A percentile compares a stretch with the other conserved stretches of the same genome.
Evolutionary conservation across 2,888 invertebrate species (phyloP).

Genomic region (Drosophila melanocephala): DNA sequence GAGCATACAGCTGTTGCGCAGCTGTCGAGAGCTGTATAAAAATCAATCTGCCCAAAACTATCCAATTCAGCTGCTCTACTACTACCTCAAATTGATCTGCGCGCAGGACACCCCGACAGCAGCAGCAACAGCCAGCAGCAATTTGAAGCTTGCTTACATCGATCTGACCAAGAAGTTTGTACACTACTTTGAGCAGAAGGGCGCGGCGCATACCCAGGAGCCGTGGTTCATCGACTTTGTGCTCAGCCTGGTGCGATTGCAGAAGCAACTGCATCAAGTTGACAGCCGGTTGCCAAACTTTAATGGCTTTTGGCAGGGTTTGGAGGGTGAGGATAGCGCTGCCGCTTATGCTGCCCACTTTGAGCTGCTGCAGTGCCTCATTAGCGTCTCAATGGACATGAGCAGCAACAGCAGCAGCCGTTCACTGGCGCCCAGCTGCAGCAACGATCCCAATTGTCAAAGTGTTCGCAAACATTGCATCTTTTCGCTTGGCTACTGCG

Average conservation of each 20-base stretch:
- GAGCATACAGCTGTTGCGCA: slow-evolving; percentile 62
- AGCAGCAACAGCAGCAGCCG: slow-evolving; percentile 45
- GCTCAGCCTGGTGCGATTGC: slow-evolving; percentile 57
- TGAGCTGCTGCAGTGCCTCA: slow-evolving; percentile 65
- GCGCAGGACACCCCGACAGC: slow-evolving; percentile 27
- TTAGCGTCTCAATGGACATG: slow-evolving; percentile 62
- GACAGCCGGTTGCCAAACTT: slow-evolving; percentile 42
- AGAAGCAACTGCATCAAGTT: slow-evolving; percentile 57
- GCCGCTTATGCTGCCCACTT: slow-evolving; percentile 63
- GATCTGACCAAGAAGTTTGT: slow-evolving; percentile 70
- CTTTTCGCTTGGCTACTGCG: slow-evolving; percentile 59
- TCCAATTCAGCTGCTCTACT: slow-evolving; percentile 72
- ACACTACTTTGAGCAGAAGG: slow-evolving; percentile 62
- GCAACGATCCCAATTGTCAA: slow-evolving; percentile 54
- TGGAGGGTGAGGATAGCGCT: slow-evolving; percentile 44
- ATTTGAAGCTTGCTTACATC: slow-evolving; percentile 61
- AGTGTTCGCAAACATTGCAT: slow-evolving; percentile 79
- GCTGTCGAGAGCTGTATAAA: slow-evolving; percentile 68
- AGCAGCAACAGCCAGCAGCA: slow-evolving; percentile 17
- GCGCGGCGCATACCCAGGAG: slow-evolving; percentile 37
- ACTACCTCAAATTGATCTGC: slow-evolving; percentile 73
- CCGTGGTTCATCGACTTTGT: slow-evolving; percentile 78
- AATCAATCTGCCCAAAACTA: slow-evolving; percentile 54
- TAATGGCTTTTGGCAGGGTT: slow-evolving; percentile 64
- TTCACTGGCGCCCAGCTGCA: slow-evolving; percentile 62